A percentile compares a stretch with the other conserved stretches of the same genome.
phyloP scores from a whole-genome alignment of 2,113 vertebrate species.

The Merops nubicus region DNA sequence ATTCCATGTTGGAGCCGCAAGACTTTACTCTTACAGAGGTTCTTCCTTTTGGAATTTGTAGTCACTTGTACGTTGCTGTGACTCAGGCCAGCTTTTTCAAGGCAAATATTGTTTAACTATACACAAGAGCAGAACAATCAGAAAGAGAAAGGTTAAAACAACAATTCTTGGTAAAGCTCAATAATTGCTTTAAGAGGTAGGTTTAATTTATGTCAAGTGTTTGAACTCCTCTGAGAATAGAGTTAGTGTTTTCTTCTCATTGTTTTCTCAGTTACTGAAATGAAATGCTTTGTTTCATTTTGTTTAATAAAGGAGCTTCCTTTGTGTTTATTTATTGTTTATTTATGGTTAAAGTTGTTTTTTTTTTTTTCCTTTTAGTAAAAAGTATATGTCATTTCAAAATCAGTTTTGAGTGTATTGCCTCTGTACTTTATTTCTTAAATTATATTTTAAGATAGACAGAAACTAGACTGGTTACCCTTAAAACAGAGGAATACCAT shows the following conservation, averaged over 20 bases:
- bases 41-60: neutral
- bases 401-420: neutral
- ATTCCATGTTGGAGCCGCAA: neutral
- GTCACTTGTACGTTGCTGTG: neutral
- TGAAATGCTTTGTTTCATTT: neutral
- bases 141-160: slow-evolving; percentile 17
- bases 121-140: neutral
- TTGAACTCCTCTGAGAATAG: neutral
- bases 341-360: neutral
- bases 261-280: neutral
- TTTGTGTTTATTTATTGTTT: neutral
- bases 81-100: neutral
- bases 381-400: neutral
- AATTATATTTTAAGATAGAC: neutral
- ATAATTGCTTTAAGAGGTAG: neutral
- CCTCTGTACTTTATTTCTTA: neutral
- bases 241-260: neutral
- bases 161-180: neutral
- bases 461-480: neutral
- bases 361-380: neutral
- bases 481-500: neutral
- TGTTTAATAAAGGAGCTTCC: neutral
- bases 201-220: neutral
- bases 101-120: neutral
- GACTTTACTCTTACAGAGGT: neutral